phyloP scores from a whole-genome alignment of 2,113 vertebrate genomes.

The Calidris pygmaea region DNA sequence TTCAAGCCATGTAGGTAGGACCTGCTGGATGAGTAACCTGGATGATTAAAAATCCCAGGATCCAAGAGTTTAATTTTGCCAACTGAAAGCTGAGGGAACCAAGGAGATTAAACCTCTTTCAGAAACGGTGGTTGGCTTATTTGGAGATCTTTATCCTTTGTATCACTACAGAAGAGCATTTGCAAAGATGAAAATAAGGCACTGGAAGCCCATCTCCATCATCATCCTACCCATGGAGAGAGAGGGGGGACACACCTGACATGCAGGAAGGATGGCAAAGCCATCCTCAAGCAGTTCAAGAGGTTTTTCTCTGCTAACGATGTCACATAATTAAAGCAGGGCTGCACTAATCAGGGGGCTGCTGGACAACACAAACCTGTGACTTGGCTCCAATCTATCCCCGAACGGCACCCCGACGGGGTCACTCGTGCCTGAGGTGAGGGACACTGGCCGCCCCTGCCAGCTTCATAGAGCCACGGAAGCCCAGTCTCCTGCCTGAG shows the following conservation, averaged over 20 bases:
- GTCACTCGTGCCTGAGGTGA: fast-evolving
- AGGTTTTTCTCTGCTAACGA: neutral
- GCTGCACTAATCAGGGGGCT: neutral
- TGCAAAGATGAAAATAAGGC: neutral
- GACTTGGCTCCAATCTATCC: neutral
- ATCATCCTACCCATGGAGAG: fast-evolving
- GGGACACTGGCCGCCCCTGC: neutral
- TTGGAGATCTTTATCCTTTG: neutral
- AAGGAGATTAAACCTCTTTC: neutral
- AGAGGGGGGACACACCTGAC: neutral
- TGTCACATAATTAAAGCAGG: neutral
- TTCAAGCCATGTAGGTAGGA: neutral
- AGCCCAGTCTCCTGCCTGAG: neutral
- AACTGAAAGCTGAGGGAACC: neutral
- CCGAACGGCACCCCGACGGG: fast-evolving
- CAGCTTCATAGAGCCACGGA: neutral
- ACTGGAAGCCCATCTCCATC: neutral
- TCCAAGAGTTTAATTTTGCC: neutral
- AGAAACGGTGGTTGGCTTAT: neutral
- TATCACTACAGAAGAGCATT: neutral
- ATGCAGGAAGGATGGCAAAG: neutral
- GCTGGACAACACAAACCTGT: neutral
- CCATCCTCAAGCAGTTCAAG: neutral
- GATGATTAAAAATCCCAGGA: neutral
- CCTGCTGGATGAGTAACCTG: neutral